Base-by-base conservation (phyloP, 1,140 invertebrate genomes). In the Brevipalpus yothersi region DNA sequence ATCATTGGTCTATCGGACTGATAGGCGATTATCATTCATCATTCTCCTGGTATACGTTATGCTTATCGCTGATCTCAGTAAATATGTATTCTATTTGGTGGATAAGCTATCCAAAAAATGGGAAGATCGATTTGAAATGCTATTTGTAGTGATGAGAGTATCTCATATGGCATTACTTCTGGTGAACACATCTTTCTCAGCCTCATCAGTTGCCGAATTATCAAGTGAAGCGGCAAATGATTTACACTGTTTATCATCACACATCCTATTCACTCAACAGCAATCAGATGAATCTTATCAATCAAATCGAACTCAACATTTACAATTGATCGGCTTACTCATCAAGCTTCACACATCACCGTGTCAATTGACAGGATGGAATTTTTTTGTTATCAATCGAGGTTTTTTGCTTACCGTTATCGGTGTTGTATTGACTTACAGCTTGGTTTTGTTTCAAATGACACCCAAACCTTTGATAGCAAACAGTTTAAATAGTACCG, bases 341-440 rank as follows among this genome's bases (percentile, higher is more conserved):
- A 51, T 51, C 49, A 51, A 51, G 21, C 21, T 51, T 10, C 21
- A n/a, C 17, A 19, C n/a, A n/a, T 10, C 12, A 51, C 49, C 49
- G n/a, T 51, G n/a, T 19, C 49, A 51, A 51, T 51, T 63, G 0
- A 63, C 62, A 15, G 62, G 62, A 0, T 63, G 62, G 62, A 59
- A 59, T 42, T 42, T 63, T 11, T 63, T 63, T 17, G 58, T 56
- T 13, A 63, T 63, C 19, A 60, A 63, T 59, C 59, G 62, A 9
- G 57, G 59, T 10, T 63, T 63, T 39, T 53, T 62, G 19, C 51
- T 62, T 0, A 62, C 61, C 17, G 60, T 58, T 15, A 56, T 56
- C 4, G 61, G 61, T 45, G 59, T 62, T 21, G 61, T 62, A 13
- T 17, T 45, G 12, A 45, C 49, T 17, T 51, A 51, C n/a, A n/a